Evolutionary conservation across 2,797 vertebrate species (phyloP).

Genomic region (Bucorvus abyssinicus): DNA sequence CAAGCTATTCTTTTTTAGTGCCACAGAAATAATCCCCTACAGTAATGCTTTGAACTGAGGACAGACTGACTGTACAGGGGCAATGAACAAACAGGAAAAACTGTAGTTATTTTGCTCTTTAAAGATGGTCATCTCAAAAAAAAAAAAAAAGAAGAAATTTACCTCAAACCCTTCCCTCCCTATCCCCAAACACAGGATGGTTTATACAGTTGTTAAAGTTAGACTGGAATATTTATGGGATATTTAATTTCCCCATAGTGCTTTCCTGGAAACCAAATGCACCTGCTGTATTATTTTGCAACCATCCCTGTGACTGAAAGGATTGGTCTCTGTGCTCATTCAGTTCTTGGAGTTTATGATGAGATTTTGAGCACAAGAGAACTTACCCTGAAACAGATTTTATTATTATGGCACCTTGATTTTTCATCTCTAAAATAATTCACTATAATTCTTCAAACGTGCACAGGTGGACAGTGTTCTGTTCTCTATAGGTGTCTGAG

Average conservation of each 20-base stretch:
- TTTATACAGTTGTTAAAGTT: not conserved
- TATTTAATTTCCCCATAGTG: not conserved
- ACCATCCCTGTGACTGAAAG: not conserved
- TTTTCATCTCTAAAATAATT: slow-evolving; percentile 24
- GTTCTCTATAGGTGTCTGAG: not conserved
- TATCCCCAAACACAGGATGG: not conserved
- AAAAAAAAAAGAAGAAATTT: not conserved
- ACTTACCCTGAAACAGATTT: not conserved
- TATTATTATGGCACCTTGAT: not conserved
- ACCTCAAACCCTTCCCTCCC: not conserved
- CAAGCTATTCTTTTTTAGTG: not conserved
- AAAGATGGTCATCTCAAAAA: not conserved
- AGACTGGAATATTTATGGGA: not conserved
- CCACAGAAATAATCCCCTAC: not conserved
- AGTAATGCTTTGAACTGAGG: not conserved
- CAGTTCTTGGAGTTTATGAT: not conserved
- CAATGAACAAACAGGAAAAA: not conserved
- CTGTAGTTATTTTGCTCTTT: not conserved
- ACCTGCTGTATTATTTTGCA: slow-evolving; percentile 8
- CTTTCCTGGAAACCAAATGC: not conserved
- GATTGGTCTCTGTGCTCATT: not conserved
- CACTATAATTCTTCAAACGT: not conserved
- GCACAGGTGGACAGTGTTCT: not conserved
- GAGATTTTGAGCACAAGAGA: slow-evolving; percentile 1
- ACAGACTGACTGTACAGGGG: not conserved